Base-by-base conservation (phyloP, 2,797 vertebrate species). In the Acridotheres tristis region DNA sequence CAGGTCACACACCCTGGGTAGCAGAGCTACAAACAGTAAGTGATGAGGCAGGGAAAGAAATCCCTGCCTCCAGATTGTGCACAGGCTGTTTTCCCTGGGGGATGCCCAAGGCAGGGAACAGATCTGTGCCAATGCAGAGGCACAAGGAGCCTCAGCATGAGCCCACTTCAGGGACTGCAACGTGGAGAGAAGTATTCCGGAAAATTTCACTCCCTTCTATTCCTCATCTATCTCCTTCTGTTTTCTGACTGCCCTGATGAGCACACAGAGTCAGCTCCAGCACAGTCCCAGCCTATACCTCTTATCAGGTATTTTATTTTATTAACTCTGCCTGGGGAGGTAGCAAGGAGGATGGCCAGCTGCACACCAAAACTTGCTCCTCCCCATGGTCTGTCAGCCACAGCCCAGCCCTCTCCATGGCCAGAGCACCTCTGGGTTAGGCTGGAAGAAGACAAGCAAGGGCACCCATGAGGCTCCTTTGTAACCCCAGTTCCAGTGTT, bases 341-440 rank as follows among this genome's bases (percentile, higher is more conserved):
- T 11, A 50, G 47, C 6, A 16, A 25, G 17, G 22, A 45, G 16
- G 10, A 23, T 9, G 22, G 59, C 50, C 13, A 8, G 65, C 27
- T 77, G 36, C 40, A 80, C 66, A 66, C 22, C 9, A 32, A 48
- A 76, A 51, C 16, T 30, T 1, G 0, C 36, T 43, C 30, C 85
- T 63, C 2, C 2, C 38, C 18, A 15, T 0, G 4, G 38, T 17
- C 23, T 4, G 4, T 30, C 3, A 2, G 30, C 17, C 32, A 65
- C 75, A 61, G 58, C 25, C 48, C 6, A 2, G 47, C 16, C 2
- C 3, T 19, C 53, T 48, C 72, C 40, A 23, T 9, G 34, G 38
- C 40, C 20, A 20, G 25, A 77, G 3, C 51, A 34, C 16, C 38
- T 47, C 75, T 50, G 45, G 16, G 29, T 42, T 85, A 40, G 23